A percentile compares a stretch with the other conserved stretches of the same genome.
phyloP scores from a whole-genome alignment of 2,113 vertebrate genomes.

The Myrmecophaga tridactyla region DNA sequence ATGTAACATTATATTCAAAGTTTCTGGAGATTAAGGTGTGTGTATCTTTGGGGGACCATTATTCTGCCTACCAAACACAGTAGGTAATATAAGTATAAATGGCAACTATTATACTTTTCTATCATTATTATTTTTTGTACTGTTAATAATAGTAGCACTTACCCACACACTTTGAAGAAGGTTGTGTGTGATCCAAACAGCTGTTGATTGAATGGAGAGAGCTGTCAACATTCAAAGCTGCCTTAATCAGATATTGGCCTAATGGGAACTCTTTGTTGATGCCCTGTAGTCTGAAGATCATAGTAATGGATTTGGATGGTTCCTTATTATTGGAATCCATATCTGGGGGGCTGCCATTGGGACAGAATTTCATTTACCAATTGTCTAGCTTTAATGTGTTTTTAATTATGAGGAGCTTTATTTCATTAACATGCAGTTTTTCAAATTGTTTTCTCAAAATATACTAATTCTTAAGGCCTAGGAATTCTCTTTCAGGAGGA shows the following conservation, averaged over 20 bases:
- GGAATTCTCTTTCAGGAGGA: not conserved
- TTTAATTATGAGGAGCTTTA: conserved; percentile 30
- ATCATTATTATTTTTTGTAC: not conserved
- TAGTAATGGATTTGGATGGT: not conserved
- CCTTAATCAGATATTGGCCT: not conserved
- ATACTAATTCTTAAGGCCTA: not conserved
- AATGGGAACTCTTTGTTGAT: not conserved
- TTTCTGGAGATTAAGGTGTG: not conserved
- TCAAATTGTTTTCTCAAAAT: not conserved
- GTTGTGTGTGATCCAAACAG: not conserved
- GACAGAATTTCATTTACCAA: conserved; percentile 26
- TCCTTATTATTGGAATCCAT: not conserved
- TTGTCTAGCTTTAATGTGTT: conserved; percentile 26
- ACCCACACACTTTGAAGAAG: not conserved
- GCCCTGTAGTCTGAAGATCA: not conserved
- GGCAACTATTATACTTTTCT: not conserved
- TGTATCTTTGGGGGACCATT: not conserved
- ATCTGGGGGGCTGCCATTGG: not conserved
- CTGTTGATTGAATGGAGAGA: not conserved
- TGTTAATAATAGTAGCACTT: not conserved
- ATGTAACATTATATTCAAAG: not conserved
- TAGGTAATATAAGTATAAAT: not conserved
- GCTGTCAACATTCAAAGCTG: not conserved
- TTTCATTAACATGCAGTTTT: conserved; percentile 32
- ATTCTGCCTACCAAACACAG: not conserved